These are phyloP conservation scores for Pithys albifrons DNA, from an alignment of 2,113 vertebrate genomes.

Conservation along the genomic window DNA sequence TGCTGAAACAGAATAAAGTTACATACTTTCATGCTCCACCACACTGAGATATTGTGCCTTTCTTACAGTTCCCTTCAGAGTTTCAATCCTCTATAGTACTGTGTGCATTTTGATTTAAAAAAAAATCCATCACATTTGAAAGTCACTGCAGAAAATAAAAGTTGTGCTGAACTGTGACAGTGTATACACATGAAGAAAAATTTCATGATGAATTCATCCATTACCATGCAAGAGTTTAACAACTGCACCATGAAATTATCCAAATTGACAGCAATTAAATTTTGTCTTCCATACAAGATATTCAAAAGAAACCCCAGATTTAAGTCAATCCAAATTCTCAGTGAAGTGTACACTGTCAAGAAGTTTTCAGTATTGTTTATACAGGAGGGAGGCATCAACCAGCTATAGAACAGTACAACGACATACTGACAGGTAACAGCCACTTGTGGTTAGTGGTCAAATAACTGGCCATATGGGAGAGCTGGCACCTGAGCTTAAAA, in stretches of 20 bases:
- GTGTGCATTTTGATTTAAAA: neutral
- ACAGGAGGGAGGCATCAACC: neutral
- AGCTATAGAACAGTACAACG: neutral
- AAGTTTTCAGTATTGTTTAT: neutral
- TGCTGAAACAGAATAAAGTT: conserved; percentile 38
- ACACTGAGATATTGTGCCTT: neutral
- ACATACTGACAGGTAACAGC: neutral
- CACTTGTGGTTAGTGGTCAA: neutral
- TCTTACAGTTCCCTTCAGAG: conserved; percentile 15
- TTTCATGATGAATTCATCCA: neutral
- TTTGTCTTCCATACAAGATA: neutral
- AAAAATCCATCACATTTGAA: conserved; percentile 2
- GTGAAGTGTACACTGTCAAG: neutral
- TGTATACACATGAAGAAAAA: neutral
- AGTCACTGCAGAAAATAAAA: conserved; percentile 10
- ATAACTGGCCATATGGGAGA: neutral
- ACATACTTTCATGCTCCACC: neutral
- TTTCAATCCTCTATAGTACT: neutral
- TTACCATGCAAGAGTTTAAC: neutral
- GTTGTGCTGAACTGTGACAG: neutral
- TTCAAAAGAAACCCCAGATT: neutral
- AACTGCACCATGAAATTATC: neutral
- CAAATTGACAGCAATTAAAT: neutral
- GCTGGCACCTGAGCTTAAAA: neutral
- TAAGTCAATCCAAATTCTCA: neutral